A percentile compares a stretch with the other conserved stretches of the same genome.
phyloP scores from a whole-genome alignment of 2,113 vertebrate species.

The Misgurnus anguillicaudatus region DNA sequence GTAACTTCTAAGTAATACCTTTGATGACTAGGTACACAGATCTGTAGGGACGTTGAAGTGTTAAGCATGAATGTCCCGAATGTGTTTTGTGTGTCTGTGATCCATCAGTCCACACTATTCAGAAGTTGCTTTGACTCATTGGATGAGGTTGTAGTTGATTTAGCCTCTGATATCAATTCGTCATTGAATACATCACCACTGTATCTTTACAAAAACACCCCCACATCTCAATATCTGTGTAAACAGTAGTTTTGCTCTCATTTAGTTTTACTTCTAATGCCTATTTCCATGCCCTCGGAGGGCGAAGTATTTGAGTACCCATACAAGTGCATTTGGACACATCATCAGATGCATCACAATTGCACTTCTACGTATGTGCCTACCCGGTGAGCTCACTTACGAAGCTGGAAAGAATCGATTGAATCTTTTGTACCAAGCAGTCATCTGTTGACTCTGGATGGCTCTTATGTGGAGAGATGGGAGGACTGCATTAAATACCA shows the following conservation, averaged over 20 bases:
- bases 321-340: slow-evolving; percentile 9
- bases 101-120: not conserved
- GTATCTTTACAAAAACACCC: not conserved
- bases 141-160: not conserved
- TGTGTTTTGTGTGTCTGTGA: not conserved
- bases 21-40: slow-evolving; percentile 43
- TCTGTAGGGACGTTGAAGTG: slow-evolving; percentile 2
- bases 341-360: slow-evolving; percentile 18
- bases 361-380: not conserved
- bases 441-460: not conserved
- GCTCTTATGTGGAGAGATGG: slow-evolving; percentile 18
- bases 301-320: not conserved
- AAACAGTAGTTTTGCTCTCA: not conserved
- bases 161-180: not conserved
- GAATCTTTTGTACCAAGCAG: not conserved
- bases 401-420: slow-evolving; percentile 18
- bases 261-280: not conserved
- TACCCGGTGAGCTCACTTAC: slow-evolving; percentile 10
- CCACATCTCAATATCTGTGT: not conserved
- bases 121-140: not conserved
- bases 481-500: slow-evolving; percentile 2
- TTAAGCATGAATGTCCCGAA: slow-evolving; percentile 5
- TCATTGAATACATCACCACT: not conserved
- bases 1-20: slow-evolving; percentile 33
- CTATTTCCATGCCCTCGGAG: not conserved